A percentile compares a stretch with the other conserved stretches of the same genome.
phyloP scores from a whole-genome alignment of 2,113 vertebrate species.

The Bos javanicus region DNA sequence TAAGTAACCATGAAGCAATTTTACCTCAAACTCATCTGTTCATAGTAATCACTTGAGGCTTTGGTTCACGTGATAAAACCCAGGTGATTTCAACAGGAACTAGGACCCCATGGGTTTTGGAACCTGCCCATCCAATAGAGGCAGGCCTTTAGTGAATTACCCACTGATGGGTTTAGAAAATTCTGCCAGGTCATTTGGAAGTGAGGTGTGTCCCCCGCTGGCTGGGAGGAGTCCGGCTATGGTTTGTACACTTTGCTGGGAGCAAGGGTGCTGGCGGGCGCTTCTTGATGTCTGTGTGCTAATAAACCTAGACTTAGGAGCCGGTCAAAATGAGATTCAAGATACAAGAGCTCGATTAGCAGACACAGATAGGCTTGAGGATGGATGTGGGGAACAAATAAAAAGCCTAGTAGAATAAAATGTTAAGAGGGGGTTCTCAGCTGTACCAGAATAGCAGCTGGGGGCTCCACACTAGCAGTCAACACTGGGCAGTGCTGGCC shows the following conservation, averaged over 20 bases:
- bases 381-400: not conserved
- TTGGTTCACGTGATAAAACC: not conserved
- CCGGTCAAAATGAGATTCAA: not conserved
- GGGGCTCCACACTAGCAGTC: not conserved
- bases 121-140: not conserved
- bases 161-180: not conserved
- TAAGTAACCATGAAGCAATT: not conserved
- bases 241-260: not conserved
- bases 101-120: not conserved
- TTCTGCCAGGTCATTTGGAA: not conserved
- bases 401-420: not conserved
- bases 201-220: not conserved
- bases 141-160: not conserved
- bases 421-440: not conserved
- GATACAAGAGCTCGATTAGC: not conserved
- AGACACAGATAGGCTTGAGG: not conserved
- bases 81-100: not conserved
- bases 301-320: not conserved
- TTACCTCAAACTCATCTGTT: not conserved
- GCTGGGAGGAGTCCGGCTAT: not conserved
- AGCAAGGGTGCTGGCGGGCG: not conserved
- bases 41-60: not conserved
- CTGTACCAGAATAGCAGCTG: not conserved
- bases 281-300: not conserved
- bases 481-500: not conserved